These are phyloP conservation scores for Calcarius lapponicus DNA, from an alignment of 2,797 vertebrate species.

Conservation along the genomic window DNA sequence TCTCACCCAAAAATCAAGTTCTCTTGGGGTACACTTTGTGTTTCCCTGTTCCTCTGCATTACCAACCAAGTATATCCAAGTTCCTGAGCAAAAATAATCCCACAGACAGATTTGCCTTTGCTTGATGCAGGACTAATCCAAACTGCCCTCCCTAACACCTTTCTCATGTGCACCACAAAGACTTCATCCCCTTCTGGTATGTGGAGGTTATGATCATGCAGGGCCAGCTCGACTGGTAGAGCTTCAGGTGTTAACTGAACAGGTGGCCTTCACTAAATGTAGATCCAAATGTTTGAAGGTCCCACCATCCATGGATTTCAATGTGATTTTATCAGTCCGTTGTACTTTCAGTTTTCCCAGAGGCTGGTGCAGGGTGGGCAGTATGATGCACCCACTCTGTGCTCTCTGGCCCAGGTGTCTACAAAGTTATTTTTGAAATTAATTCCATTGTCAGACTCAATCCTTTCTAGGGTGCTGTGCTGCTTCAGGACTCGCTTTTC, in stretches of 20 bases:
- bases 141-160: background rate
- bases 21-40: too few relatives aligned
- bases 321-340: background rate
- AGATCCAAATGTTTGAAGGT: background rate
- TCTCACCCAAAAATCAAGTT: background rate
- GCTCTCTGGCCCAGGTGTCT: background rate
- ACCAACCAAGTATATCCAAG: too few relatives aligned
- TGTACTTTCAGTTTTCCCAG: background rate
- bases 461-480: background rate
- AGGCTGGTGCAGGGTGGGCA: background rate
- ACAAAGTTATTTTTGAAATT: background rate
- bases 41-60: background rate
- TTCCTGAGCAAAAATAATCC: background rate
- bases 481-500: background rate
- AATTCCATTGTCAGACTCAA: too few relatives aligned
- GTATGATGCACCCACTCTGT: background rate
- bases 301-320: background rate
- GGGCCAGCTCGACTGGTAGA: accelerated
- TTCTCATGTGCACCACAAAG: background rate
- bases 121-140: background rate
- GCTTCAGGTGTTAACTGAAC: background rate
- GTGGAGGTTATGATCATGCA: background rate
- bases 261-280: background rate
- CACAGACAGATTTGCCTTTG: background rate
- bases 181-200: background rate